These are phyloP conservation scores for Sialia sialis DNA, from an alignment of 2,113 vertebrate genomes.

Conservation along the genomic window DNA sequence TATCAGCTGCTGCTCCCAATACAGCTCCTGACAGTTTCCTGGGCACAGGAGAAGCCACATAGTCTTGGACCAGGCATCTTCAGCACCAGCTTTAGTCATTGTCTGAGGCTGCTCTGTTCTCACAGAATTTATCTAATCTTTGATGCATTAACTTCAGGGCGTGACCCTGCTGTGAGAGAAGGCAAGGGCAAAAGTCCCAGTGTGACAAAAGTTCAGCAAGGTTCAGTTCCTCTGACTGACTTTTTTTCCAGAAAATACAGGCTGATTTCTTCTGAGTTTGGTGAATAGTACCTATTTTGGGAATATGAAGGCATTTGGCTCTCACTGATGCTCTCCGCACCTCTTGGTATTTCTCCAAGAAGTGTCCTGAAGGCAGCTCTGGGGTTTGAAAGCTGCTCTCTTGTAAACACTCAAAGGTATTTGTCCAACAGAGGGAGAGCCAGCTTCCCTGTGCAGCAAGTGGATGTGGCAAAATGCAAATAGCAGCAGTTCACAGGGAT, in stretches of 20 bases:
- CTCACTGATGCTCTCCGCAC: not conserved
- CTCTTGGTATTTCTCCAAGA: not conserved
- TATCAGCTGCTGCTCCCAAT: not conserved
- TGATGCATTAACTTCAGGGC: not conserved
- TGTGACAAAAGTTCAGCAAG: not conserved
- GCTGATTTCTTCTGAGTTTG: not conserved
- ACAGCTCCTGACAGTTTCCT: not conserved
- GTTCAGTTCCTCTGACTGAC: not conserved
- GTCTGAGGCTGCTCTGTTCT: not conserved
- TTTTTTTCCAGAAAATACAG: not conserved
- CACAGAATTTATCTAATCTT: not conserved
- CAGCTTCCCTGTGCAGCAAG: not conserved
- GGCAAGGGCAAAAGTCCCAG: not conserved
- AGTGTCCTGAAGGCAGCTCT: not conserved
- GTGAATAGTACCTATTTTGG: not conserved
- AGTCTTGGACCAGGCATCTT: not conserved
- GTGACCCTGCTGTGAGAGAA: not conserved
- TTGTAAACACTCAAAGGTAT: not conserved
- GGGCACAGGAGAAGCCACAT: not conserved
- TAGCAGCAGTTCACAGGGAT: not conserved
- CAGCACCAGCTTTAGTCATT: not conserved
- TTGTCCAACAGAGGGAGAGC: not conserved
- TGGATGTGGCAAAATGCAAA: not conserved
- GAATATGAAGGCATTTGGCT: not conserved
- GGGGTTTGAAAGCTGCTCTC: not conserved